Conservation (phyloP, 1,140 invertebrate species). For the Zaprionus kolodkinae region DNA sequence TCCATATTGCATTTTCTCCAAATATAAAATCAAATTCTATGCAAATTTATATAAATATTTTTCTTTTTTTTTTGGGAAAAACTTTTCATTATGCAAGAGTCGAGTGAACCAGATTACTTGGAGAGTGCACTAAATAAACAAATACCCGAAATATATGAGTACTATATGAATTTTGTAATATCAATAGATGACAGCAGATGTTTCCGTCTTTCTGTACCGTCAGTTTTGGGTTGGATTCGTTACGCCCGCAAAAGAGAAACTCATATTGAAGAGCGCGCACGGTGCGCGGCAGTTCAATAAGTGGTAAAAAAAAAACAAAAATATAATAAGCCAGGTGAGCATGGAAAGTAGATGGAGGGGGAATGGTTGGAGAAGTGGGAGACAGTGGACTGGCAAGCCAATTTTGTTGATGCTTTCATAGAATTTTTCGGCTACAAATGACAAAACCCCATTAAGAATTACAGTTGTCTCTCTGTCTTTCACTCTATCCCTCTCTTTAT, state of each 20-base stretch:
- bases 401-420: slow-evolving; percentile 44
- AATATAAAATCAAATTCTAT: slow-evolving; percentile 44
- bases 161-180: slow-evolving; percentile 62
- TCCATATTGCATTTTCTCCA: slow-evolving; percentile 19
- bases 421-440: slow-evolving; percentile 54
- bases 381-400: slow-evolving; percentile 8
- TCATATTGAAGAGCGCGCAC: slow-evolving; percentile 48
- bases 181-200: slow-evolving; percentile 61
- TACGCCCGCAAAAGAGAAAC: slow-evolving; percentile 34
- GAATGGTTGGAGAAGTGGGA: neutral
- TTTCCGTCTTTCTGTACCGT: slow-evolving; percentile 5
- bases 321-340: slow-evolving; percentile 58
- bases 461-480: slow-evolving; percentile 22
- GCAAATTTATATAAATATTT: slow-evolving; percentile 62
- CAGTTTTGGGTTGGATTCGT: slow-evolving; percentile 53
- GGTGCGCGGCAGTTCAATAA: slow-evolving; percentile 67
- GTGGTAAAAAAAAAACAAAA: slow-evolving; percentile 5
- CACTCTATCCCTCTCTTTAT: neutral
- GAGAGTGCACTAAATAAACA: slow-evolving; percentile 45
- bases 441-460: slow-evolving; percentile 77
- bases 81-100: slow-evolving; percentile 40
- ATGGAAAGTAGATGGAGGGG: neutral
- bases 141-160: slow-evolving; percentile 42
- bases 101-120: neutral
- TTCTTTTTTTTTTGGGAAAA: neutral